These are phyloP conservation scores for Asobara japonica DNA, from an alignment of 1,140 invertebrate genomes.

Conservation along the genomic window DNA sequence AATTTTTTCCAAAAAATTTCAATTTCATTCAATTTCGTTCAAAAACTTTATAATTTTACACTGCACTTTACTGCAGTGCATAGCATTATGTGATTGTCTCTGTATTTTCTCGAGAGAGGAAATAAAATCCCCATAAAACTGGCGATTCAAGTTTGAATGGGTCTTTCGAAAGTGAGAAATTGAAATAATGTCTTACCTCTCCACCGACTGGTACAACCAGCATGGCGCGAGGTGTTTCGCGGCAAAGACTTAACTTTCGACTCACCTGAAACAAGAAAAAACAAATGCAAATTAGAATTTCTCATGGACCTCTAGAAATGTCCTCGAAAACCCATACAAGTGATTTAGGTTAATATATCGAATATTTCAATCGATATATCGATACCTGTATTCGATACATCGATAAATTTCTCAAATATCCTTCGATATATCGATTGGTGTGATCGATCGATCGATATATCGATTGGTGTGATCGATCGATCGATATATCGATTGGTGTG, in stretches of 20 bases:
- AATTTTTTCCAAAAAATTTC: too few species aligned
- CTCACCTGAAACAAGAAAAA: slow-evolving; percentile 60
- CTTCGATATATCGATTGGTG: too few species aligned
- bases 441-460: too few species aligned
- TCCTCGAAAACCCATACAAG: not conserved
- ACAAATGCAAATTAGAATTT: slow-evolving; percentile 2
- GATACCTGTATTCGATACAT: too few species aligned
- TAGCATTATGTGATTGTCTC: not conserved
- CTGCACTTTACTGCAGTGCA: too few species aligned
- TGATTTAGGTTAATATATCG: too few species aligned
- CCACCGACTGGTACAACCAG: slow-evolving; percentile 29
- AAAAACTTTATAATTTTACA: too few species aligned
- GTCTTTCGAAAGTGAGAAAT: not conserved
- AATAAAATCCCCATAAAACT: not conserved
- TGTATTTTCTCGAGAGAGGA: not conserved
- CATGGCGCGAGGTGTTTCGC: slow-evolving; percentile 43
- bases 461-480: too few species aligned
- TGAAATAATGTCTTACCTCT: slow-evolving; percentile 45
- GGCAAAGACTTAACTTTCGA: slow-evolving; percentile 50
- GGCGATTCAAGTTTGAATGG: not conserved
- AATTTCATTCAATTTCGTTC: too few species aligned
- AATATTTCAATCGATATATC: too few species aligned
- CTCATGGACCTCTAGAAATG: not conserved
- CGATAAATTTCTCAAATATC: too few species aligned
- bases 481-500: too few species aligned